Percentiles rank a stretch among this genome's conserved stretches.
phyloP scores from a whole-genome alignment of 1,140 invertebrate species.

The Sitodiplosis mosellana region DNA sequence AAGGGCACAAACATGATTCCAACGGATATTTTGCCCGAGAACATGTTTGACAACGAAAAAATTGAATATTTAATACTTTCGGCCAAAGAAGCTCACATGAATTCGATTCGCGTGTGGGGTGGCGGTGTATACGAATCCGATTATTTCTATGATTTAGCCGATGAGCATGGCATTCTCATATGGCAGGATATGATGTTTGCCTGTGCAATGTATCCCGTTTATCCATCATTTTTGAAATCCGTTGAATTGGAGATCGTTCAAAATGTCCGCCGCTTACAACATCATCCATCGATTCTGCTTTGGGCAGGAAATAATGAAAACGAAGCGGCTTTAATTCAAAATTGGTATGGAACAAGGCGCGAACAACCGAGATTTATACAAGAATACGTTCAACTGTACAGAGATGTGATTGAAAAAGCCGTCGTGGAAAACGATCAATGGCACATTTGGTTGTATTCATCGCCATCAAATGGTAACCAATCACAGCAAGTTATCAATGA shows the following conservation, averaged over 20 bases:
- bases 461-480: conserved; percentile 82
- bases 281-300: conserved; percentile 75
- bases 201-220: conserved; percentile 82
- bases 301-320: conserved; percentile 98
- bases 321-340: conserved; percentile 66
- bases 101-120: conserved; percentile 93
- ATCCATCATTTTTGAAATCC: conserved; percentile 47
- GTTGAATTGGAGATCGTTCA: conserved; percentile 65
- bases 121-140: conserved; percentile 91
- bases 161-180: conserved; percentile 62
- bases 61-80: conserved; percentile 44
- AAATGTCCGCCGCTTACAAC: conserved; percentile 66
- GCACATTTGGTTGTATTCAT: conserved; percentile 62
- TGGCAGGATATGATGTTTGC: conserved; percentile 98
- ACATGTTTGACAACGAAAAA: conserved; percentile 28
- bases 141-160: conserved; percentile 73
- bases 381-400: conserved; percentile 80
- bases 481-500: conserved; percentile 54
- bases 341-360: conserved; percentile 56
- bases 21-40: conserved; percentile 68
- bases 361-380: conserved; percentile 40
- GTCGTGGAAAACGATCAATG: conserved; percentile 40
- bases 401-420: conserved; percentile 51
- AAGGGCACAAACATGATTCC: conserved; percentile 97
- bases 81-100: conserved; percentile 68